phyloP scores from a whole-genome alignment of 2,797 vertebrate species.

The Falco columbarius region DNA sequence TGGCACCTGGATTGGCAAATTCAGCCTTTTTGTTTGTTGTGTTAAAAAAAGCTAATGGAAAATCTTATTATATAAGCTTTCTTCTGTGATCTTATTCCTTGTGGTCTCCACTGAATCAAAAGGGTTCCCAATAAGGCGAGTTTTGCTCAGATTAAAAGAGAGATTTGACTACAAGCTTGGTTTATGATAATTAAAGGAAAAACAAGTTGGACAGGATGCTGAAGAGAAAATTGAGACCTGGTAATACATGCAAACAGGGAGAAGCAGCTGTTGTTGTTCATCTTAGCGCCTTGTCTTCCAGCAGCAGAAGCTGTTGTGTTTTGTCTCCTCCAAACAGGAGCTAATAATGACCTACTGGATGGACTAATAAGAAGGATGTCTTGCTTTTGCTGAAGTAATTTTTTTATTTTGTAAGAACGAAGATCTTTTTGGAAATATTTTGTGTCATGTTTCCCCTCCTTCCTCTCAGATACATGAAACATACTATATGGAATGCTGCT shows the following conservation, averaged over 20 bases:
- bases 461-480: neutral
- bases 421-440: neutral
- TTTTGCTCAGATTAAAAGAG: constrained; percentile 5
- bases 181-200: constrained; percentile 55
- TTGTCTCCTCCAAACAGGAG: neutral
- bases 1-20: neutral
- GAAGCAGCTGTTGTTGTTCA: constrained; percentile 12
- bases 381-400: neutral
- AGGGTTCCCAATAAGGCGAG: neutral
- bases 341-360: neutral
- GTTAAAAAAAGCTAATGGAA: neutral
- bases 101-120: neutral
- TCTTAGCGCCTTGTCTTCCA: neutral
- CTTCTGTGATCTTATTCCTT: neutral
- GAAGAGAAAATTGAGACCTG: constrained; percentile 34
- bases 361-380: neutral
- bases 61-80: neutral
- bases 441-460: neutral
- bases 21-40: neutral
- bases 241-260: neutral
- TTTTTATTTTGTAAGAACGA: neutral
- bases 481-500: neutral
- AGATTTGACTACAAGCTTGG: neutral
- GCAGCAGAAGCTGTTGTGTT: neutral
- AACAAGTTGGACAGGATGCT: constrained; percentile 34